Percentiles rank a stretch among this genome's conserved stretches.
Conservation (phyloP, 2,888 invertebrate genomes). For the Drosophila meridiana region DNA sequence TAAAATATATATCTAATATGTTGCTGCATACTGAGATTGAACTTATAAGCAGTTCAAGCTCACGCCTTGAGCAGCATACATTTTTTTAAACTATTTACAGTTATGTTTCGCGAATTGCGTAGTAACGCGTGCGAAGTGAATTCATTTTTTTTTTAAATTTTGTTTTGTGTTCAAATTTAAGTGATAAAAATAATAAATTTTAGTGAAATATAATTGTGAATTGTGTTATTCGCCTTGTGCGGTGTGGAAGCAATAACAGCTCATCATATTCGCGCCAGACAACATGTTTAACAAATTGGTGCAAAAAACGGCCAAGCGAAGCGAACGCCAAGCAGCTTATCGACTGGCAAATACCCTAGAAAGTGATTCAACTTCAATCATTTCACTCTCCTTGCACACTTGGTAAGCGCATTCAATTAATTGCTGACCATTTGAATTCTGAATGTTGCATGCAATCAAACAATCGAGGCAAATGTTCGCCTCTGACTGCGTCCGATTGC, state of each 20-base stretch:
- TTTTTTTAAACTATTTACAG: neutral
- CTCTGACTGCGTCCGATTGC: slow-evolving; percentile 37
- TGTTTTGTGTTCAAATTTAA: neutral
- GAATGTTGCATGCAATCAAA: slow-evolving; percentile 36
- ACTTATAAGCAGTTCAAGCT: neutral
- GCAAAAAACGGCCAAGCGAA: neutral
- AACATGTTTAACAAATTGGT: slow-evolving; percentile 13
- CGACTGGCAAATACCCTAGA: slow-evolving; percentile 27
- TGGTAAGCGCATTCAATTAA: slow-evolving; percentile 26
- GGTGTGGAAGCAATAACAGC: slow-evolving; percentile 21
- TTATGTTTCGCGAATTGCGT: neutral
- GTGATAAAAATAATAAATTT: neutral
- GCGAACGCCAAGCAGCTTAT: neutral
- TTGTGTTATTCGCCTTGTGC: neutral
- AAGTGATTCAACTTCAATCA: neutral
- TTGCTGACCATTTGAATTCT: slow-evolving; percentile 24
- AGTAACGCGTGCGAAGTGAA: neutral
- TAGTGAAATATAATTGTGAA: neutral
- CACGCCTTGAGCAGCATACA: neutral
- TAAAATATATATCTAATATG: too few relatives aligned
- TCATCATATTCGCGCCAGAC: slow-evolving; percentile 43
- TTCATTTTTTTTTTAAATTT: neutral
- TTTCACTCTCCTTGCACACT: neutral
- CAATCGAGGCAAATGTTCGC: slow-evolving; percentile 23
- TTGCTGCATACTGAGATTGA: neutral